phyloP scores from a whole-genome alignment of 1,140 invertebrate species.

The Atta colombica region DNA sequence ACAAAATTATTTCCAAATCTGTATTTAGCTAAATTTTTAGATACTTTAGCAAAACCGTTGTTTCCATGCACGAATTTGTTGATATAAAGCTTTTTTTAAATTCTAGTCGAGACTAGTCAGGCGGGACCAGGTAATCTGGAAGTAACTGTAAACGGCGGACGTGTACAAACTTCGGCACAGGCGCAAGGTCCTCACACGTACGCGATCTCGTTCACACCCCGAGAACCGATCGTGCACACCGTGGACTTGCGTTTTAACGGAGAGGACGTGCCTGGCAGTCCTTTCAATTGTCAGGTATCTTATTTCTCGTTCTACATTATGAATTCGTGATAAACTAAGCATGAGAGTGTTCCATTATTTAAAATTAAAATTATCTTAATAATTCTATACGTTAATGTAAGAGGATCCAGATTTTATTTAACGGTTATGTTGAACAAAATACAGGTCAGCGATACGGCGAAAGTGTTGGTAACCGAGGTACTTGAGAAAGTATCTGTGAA shows the following conservation, averaged over 20 bases:
- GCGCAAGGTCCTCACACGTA: conserved; percentile 98
- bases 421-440: background rate
- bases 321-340: background rate
- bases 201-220: conserved; percentile 98
- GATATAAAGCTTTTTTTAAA: conserved; percentile 50
- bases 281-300: conserved; percentile 90
- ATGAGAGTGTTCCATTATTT: conserved; percentile 14
- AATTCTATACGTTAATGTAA: background rate
- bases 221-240: conserved; percentile 95
- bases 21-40: too few relatives aligned
- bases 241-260: conserved; percentile 98
- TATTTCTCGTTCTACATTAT: background rate
- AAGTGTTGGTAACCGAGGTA: conserved; percentile 90
- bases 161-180: conserved; percentile 97
- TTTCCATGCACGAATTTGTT: background rate
- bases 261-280: conserved; percentile 96
- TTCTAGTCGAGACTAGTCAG: conserved; percentile 97
- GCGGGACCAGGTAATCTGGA: conserved; percentile 98
- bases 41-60: too few relatives aligned
- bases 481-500: conserved; percentile 97
- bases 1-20: too few relatives aligned
- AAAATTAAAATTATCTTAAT: conserved; percentile 1
- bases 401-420: background rate
- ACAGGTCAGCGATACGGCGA: conserved; percentile 84
- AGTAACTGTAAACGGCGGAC: conserved; percentile 98